Conservation (phyloP, 2,113 vertebrate genomes). For the Tringa solitaria region DNA sequence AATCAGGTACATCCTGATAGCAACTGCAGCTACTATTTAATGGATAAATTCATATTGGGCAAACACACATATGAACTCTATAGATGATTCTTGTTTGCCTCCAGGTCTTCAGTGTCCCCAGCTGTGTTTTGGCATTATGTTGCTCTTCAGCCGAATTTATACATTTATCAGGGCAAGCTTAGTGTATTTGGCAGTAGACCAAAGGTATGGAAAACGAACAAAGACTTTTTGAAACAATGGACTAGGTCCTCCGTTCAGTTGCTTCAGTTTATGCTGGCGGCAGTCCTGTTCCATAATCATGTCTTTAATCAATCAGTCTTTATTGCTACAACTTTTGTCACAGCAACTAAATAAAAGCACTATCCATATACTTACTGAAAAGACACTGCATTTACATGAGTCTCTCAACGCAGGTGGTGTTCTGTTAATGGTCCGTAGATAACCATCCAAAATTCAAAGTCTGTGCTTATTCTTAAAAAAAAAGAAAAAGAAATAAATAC, state of each 20-base stretch:
- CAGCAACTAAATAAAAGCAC: not conserved
- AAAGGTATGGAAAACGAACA: not conserved
- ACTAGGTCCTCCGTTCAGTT: not conserved
- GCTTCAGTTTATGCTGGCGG: not conserved
- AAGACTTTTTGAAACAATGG: constrained; percentile 7
- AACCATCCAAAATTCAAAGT: not conserved
- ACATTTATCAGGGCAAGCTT: not conserved
- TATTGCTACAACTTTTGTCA: not conserved
- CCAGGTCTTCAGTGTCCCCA: not conserved
- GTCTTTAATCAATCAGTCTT: not conserved
- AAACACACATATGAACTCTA: not conserved
- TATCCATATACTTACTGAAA: not conserved
- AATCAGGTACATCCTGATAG: not conserved
- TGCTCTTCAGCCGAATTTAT: not conserved
- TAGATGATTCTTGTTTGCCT: not conserved
- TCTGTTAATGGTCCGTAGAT: not conserved
- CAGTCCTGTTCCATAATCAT: not conserved
- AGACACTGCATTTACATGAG: not conserved
- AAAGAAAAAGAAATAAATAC: not conserved
- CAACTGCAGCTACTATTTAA: not conserved
- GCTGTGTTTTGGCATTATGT: not conserved
- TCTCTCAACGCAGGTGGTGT: not conserved
- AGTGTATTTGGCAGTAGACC: not conserved
- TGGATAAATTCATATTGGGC: not conserved
- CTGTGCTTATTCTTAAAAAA: not conserved